These are phyloP conservation scores for Caenorhabditis virilis DNA, from an alignment of 2,888 invertebrate species.

Conservation along the genomic window DNA sequence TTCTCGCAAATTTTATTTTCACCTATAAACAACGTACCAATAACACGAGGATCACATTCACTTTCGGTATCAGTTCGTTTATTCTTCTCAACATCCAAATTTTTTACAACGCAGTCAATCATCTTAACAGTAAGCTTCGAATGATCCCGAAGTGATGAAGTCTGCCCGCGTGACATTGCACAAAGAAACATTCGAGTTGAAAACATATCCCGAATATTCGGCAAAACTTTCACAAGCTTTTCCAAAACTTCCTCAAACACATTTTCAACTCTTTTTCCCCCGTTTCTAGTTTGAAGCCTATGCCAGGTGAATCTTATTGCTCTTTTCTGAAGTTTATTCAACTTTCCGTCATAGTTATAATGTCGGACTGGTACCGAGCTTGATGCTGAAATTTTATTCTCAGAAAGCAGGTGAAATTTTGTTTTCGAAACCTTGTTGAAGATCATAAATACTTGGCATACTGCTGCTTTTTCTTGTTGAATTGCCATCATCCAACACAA, in stretches of 20 bases:
- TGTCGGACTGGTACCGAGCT: constrained; percentile 37
- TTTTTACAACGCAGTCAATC: constrained; percentile 64
- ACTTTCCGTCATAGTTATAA: constrained; percentile 64
- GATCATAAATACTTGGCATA: constrained; percentile 65
- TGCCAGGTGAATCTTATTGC: constrained; percentile 67
- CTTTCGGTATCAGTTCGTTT: constrained; percentile 64
- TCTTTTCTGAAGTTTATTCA: constrained; percentile 65
- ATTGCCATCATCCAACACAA: constrained; percentile 30
- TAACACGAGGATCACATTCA: constrained; percentile 57
- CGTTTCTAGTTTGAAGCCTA: constrained; percentile 65
- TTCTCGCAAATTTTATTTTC: too few species aligned
- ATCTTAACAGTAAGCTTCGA: constrained; percentile 61
- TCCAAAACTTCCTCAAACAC: constrained; percentile 68
- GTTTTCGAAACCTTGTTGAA: constrained; percentile 36
- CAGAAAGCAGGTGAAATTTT: neutral
- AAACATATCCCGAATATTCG: constrained; percentile 66
- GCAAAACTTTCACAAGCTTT: constrained; percentile 52
- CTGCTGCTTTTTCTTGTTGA: constrained; percentile 58
- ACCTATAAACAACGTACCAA: constrained; percentile 37
- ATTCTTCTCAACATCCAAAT: constrained; percentile 59
- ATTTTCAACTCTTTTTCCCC: constrained; percentile 66
- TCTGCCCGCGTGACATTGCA: constrained; percentile 63
- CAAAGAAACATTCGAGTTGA: constrained; percentile 65
- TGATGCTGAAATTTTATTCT: constrained; percentile 18
- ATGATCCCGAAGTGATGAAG: constrained; percentile 61